A percentile compares a stretch with the other conserved stretches of the same genome.
These are phyloP conservation scores for Bolinopsis microptera DNA, from an alignment of 37 sponge, comb jelly and placozoan species.

Conservation along the genomic window DNA sequence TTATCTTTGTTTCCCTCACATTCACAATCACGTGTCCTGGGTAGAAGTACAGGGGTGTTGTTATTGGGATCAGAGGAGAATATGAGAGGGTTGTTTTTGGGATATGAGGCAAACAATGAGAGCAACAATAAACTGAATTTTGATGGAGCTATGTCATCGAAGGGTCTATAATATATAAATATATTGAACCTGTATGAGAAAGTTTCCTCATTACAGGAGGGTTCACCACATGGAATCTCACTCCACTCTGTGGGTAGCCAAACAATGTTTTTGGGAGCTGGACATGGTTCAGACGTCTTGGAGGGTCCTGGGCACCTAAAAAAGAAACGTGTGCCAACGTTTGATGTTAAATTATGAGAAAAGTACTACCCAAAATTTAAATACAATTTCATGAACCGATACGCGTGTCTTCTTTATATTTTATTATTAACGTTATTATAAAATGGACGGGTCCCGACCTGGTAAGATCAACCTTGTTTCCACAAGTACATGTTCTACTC, in stretches of 20 bases:
- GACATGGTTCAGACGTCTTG: background rate
- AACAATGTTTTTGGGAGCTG: background rate
- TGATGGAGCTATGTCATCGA: too few species aligned
- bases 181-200: background rate
- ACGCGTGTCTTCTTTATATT: too few species aligned
- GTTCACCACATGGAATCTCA: background rate
- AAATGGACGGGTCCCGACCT: too few species aligned
- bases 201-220: background rate
- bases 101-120: too few species aligned
- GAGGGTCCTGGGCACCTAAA: background rate
- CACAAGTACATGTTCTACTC: background rate
- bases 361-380: background rate
- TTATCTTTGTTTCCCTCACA: slow-evolving; percentile 22
- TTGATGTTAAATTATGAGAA: too few species aligned
- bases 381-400: background rate
- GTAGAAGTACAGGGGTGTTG: background rate
- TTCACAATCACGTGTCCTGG: background rate
- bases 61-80: too few species aligned
- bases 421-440: too few species aligned
- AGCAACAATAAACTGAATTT: too few species aligned
- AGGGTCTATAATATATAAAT: too few species aligned
- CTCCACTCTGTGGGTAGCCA: slow-evolving; percentile 12
- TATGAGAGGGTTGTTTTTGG: too few species aligned
- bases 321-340: background rate
- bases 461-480: background rate